Conservation (phyloP, 2,888 invertebrate genomes). For the Gortyna flavago region DNA sequence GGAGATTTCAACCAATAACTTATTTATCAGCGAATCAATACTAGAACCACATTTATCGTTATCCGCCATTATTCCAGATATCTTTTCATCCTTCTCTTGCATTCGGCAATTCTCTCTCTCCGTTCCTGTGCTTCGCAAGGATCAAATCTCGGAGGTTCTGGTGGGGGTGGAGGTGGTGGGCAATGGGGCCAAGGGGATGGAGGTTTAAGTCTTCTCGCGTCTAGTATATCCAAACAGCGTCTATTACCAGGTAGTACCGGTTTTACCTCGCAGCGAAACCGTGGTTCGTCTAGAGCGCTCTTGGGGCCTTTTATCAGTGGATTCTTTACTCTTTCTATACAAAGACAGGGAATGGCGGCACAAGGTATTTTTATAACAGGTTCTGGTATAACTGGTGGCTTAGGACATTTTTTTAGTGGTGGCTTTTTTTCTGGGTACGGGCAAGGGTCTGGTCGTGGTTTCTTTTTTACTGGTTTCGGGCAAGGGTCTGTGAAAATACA, state of each 20-base stretch:
- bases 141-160: constrained; percentile 71
- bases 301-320: neutral
- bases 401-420: constrained; percentile 23
- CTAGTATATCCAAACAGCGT: constrained; percentile 73
- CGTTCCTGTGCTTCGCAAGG: constrained; percentile 75
- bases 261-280: constrained; percentile 20
- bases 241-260: constrained; percentile 32
- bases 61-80: constrained; percentile 76
- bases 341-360: constrained; percentile 28
- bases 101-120: constrained; percentile 66
- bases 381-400: neutral
- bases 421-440: too few species aligned
- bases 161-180: constrained; percentile 70
- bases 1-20: constrained; percentile 61
- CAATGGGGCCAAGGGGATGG: constrained; percentile 74
- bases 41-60: constrained; percentile 48
- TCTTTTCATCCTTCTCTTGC: constrained; percentile 75
- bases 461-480: neutral
- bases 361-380: neutral
- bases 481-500: constrained; percentile 7
- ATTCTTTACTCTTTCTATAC: constrained; percentile 49
- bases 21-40: constrained; percentile 67
- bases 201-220: constrained; percentile 27
- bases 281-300: neutral
- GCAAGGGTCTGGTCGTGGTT: neutral